These are phyloP conservation scores for Scaptomyza caliginosa DNA, from an alignment of 2,888 invertebrate genomes.

Conservation along the genomic window DNA sequence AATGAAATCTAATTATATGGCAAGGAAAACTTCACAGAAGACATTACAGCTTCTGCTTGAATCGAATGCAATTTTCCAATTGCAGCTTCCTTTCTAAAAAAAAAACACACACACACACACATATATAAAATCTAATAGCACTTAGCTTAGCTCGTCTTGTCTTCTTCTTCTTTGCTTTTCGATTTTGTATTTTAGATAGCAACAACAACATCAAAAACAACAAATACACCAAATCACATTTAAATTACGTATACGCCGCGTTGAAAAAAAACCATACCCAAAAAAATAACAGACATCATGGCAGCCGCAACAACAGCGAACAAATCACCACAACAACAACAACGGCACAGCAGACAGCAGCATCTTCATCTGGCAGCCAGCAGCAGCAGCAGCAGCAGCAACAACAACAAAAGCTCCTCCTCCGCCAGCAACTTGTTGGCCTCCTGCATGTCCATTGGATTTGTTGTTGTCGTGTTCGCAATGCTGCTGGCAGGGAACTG, in stretches of 20 bases:
- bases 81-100: constrained; percentile 72
- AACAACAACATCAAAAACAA: constrained; percentile 18
- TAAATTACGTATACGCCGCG: constrained; percentile 74
- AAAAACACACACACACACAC: constrained; percentile 16
- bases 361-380: constrained; percentile 58
- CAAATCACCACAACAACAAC: constrained; percentile 61
- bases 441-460: constrained; percentile 59
- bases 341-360: constrained; percentile 44
- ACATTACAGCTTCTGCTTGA: constrained; percentile 23
- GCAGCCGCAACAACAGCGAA: constrained; percentile 59
- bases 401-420: constrained; percentile 36
- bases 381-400: constrained; percentile 32
- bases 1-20: constrained; percentile 62
- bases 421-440: constrained; percentile 35
- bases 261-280: constrained; percentile 24
- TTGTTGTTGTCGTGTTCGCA: constrained; percentile 75
- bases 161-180: constrained; percentile 34
- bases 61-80: constrained; percentile 29
- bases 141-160: constrained; percentile 39
- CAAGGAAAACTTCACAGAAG: constrained; percentile 18
- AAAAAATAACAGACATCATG: constrained; percentile 73
- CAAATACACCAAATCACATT: constrained; percentile 57
- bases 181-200: constrained; percentile 57
- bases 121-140: constrained; percentile 44
- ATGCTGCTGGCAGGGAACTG: constrained; percentile 82